Percentiles rank a stretch among this genome's conserved stretches.
phyloP scores from a whole-genome alignment of 2,888 invertebrate species.

The Cephus rjabovi region DNA sequence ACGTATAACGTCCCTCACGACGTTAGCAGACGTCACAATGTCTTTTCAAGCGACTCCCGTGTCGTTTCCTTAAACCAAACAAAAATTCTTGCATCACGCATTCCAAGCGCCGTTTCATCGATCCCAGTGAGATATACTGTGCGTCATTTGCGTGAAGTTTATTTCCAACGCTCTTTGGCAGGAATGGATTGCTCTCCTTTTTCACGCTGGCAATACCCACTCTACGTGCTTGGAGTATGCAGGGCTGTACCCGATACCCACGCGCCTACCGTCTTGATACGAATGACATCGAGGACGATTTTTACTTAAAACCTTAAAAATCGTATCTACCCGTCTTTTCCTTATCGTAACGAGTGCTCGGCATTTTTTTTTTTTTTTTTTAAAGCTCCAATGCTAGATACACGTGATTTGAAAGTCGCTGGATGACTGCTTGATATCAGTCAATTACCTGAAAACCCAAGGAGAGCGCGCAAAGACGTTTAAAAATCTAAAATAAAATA shows the following conservation, averaged over 20 bases:
- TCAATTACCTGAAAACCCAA: too few species aligned
- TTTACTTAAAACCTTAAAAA: too few species aligned
- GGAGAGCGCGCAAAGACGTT: too few species aligned
- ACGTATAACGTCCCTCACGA: neutral
- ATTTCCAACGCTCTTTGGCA: conserved; percentile 46
- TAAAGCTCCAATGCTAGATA: too few species aligned
- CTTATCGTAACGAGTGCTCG: too few species aligned
- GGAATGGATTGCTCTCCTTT: conserved; percentile 46
- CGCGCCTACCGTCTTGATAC: neutral
- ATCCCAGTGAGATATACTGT: neutral
- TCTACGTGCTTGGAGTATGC: neutral
- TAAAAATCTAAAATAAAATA: too few species aligned
- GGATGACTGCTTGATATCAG: too few species aligned
- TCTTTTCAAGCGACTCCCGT: neutral
- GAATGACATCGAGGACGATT: neutral
- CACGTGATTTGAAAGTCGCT: too few species aligned
- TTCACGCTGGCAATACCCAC: conserved; percentile 35
- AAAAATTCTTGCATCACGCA: neutral
- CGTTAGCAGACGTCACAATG: neutral
- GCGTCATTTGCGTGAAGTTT: conserved; percentile 31
- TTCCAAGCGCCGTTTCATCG: conserved; percentile 1
- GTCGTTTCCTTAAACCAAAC: neutral
- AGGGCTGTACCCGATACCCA: neutral
- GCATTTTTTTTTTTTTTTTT: too few species aligned
- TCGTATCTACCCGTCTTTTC: too few species aligned